Evolutionary conservation across 2,797 vertebrate genomes (phyloP).

Genomic region (Loris lydekkerianus): DNA sequence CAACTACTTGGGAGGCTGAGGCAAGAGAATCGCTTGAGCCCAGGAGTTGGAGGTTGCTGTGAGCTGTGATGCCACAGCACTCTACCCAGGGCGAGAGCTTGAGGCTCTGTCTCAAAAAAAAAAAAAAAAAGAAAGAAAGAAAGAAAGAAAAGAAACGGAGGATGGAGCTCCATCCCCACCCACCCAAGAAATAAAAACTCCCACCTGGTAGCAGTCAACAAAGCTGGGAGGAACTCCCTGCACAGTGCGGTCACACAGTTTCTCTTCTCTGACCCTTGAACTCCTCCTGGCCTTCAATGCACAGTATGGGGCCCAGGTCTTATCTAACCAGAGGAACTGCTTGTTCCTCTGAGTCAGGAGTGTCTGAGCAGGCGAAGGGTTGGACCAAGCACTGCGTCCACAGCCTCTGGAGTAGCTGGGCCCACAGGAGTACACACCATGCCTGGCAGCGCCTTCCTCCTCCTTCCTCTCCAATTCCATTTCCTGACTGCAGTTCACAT

Average conservation of each 20-base stretch:
- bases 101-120: no score
- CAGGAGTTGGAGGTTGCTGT: no score
- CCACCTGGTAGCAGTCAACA: neutral
- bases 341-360: neutral
- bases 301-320: constrained; percentile 31
- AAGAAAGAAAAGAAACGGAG: neutral
- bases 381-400: neutral
- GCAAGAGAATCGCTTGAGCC: no score
- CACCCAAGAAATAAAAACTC: neutral
- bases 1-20: no score
- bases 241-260: neutral
- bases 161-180: neutral
- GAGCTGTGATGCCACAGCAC: no score
- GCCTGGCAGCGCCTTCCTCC: neutral
- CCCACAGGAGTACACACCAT: no score
- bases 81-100: no score
- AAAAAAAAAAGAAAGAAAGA: no score
- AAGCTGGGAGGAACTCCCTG: neutral
- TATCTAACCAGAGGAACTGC: neutral
- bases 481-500: neutral
- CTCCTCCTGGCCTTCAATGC: constrained; percentile 40
- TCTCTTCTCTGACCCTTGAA: neutral
- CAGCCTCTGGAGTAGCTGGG: neutral
- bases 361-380: neutral
- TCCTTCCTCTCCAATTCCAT: neutral